Conservation (phyloP, 2,797 vertebrate genomes). For the Alosa sapidissima region DNA sequence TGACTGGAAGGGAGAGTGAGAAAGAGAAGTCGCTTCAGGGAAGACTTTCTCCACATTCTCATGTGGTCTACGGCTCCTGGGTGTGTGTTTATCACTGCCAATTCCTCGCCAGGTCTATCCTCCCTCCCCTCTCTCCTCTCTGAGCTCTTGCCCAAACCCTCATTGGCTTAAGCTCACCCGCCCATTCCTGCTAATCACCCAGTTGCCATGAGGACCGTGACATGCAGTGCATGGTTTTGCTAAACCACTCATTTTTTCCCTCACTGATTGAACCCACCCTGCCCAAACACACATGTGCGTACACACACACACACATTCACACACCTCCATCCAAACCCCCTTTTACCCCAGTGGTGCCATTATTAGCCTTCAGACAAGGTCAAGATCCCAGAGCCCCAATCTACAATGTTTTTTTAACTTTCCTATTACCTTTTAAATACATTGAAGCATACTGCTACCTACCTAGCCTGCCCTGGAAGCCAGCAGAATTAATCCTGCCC, state of each 20-base stretch:
- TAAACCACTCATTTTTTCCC: slow-evolving; percentile 55
- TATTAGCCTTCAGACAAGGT: not conserved
- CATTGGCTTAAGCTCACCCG: slow-evolving; percentile 70
- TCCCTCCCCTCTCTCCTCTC: not conserved
- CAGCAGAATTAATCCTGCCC: no score
- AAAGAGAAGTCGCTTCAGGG: not conserved
- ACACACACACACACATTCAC: not conserved
- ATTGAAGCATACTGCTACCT: not conserved
- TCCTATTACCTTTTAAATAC: not conserved
- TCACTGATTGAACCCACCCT: not conserved
- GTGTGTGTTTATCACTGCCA: not conserved
- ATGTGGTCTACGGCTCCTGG: not conserved
- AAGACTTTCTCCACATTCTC: not conserved
- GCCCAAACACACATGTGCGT: not conserved
- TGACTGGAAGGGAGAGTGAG: slow-evolving; percentile 8
- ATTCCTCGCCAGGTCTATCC: not conserved
- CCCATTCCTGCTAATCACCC: slow-evolving; percentile 74
- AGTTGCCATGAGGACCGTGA: slow-evolving; percentile 72
- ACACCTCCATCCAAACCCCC: not conserved
- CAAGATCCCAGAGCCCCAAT: not conserved
- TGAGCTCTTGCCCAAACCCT: slow-evolving; percentile 45
- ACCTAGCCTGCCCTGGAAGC: not conserved
- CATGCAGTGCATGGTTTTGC: slow-evolving; percentile 65
- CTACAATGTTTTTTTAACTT: not conserved
- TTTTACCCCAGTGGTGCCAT: not conserved